These are phyloP conservation scores for Nycteola revayana DNA, from an alignment of 2,888 invertebrate species.

Conservation along the genomic window DNA sequence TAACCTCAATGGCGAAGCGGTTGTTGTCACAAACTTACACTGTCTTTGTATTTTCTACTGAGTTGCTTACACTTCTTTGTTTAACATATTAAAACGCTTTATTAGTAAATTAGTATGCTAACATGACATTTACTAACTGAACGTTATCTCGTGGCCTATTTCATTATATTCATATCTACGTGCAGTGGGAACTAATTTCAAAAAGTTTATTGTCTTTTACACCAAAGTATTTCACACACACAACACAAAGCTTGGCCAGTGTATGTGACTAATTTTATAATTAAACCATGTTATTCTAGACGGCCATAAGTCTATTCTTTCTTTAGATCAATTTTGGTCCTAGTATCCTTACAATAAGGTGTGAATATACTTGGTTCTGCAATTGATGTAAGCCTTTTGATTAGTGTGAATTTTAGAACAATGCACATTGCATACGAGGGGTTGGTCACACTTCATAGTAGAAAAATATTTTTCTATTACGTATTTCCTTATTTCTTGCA, in stretches of 20 bases:
- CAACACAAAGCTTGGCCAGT: conserved; percentile 25
- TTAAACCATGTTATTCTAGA: neutral
- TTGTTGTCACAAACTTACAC: too few relatives aligned
- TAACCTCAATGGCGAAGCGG: too few relatives aligned
- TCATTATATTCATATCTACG: conserved; percentile 14
- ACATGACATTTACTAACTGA: neutral
- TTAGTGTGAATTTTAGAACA: too few relatives aligned
- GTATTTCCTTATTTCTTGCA: neutral
- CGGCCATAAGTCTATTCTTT: too few relatives aligned
- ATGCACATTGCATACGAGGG: too few relatives aligned
- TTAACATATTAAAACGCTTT: too few relatives aligned
- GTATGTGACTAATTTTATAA: conserved; percentile 28
- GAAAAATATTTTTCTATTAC: neutral
- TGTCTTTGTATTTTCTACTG: too few relatives aligned
- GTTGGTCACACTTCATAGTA: neutral
- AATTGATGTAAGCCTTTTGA: too few relatives aligned
- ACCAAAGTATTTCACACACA: conserved; percentile 40
- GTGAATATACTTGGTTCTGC: too few relatives aligned
- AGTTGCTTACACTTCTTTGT: too few relatives aligned
- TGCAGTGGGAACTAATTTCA: conserved; percentile 35
- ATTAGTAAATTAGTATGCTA: too few relatives aligned
- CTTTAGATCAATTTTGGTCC: too few relatives aligned
- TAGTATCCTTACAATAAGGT: neutral
- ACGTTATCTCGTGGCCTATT: conserved; percentile 16
- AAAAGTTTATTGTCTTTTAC: conserved; percentile 57